phyloP scores from a whole-genome alignment of 2,888 invertebrate species.

The Meloe dianella region DNA sequence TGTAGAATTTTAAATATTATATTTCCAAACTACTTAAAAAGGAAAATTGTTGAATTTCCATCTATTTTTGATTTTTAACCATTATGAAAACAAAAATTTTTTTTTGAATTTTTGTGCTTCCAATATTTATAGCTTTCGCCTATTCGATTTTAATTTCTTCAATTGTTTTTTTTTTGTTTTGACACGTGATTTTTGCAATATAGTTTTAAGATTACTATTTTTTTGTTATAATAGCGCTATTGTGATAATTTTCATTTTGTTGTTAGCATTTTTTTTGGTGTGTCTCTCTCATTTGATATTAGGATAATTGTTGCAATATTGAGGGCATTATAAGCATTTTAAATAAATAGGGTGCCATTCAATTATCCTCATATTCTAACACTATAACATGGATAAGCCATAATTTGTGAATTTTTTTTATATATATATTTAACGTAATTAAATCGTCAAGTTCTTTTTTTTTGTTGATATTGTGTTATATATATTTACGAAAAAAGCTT shows the following conservation, averaged over 20 bases:
- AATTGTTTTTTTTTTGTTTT: background rate
- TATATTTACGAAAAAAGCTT: slow-evolving; percentile 42
- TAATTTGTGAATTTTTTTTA: slow-evolving; percentile 11
- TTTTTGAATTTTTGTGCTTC: slow-evolving; percentile 7
- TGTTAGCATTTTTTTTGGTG: background rate
- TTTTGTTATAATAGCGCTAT: slow-evolving; percentile 3
- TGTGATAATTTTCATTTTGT: slow-evolving; percentile 4
- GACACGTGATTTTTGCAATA: slow-evolving; percentile 5
- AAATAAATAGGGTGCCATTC: background rate
- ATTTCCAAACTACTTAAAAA: background rate
- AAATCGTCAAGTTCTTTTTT: slow-evolving; percentile 28
- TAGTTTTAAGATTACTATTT: background rate
- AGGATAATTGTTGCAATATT: slow-evolving; percentile 10
- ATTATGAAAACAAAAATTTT: background rate
- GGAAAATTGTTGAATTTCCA: background rate
- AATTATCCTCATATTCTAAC: background rate
- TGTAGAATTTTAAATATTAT: no score
- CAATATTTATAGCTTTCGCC: background rate
- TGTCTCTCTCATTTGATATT: background rate
- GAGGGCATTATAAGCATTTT: background rate
- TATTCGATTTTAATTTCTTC: background rate
- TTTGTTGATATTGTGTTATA: slow-evolving; percentile 33
- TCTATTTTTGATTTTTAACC: background rate
- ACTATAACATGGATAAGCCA: background rate
- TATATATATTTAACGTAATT: slow-evolving; percentile 17